Base-by-base conservation (phyloP, 2,888 invertebrate genomes). In the Aleiodes leptofemur region DNA sequence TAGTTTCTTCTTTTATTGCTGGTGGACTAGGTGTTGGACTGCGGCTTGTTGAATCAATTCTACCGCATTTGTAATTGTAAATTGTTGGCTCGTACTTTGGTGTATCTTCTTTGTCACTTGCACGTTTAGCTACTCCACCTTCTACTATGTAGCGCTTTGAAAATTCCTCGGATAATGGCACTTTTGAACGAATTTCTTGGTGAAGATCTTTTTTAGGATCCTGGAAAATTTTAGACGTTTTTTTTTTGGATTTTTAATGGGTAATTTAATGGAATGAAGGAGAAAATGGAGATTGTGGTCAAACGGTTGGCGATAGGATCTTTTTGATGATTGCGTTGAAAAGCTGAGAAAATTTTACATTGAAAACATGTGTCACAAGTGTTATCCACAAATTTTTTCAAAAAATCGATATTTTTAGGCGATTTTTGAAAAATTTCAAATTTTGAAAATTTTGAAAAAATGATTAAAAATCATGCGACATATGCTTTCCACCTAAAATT, bases 71-170 rank as follows among this genome's bases (percentile, higher is more conserved):
- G 83, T 88, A 88, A 73, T 85, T 85, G 82, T 87, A 87, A 69
- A 87, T 88, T 61, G 86, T 79, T n/a, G 88, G 83, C 79, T 88
- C 87, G 83, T 87, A 88, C 79, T 85, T 87, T 5, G 87, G 87
- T 8, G 84, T 85, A 80, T 88, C 86, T 16, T 87, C 87, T 56
- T 80, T 84, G 4, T 86, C 87, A 9, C 81, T 74, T n/a, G 84
- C 80, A 13, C 87, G 81, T 4, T 86, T 83, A 0, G 88, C 87
- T 51, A 88, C 88, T 13, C 88, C 88, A 69, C 85, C 87, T 74
- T 88, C 88, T 1, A 88, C 88, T 4, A 86, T 80, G 82, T 87
- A 88, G 64, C 87, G 82, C 76, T 86, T 88, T 64, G 86, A 78
- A 74, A 88, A 88, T 68, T 88, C 88, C 34, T 87, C 88, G 29